These are phyloP conservation scores for Anser brachyrhynchus DNA, from an alignment of 2,113 vertebrate species.

Conservation along the genomic window DNA sequence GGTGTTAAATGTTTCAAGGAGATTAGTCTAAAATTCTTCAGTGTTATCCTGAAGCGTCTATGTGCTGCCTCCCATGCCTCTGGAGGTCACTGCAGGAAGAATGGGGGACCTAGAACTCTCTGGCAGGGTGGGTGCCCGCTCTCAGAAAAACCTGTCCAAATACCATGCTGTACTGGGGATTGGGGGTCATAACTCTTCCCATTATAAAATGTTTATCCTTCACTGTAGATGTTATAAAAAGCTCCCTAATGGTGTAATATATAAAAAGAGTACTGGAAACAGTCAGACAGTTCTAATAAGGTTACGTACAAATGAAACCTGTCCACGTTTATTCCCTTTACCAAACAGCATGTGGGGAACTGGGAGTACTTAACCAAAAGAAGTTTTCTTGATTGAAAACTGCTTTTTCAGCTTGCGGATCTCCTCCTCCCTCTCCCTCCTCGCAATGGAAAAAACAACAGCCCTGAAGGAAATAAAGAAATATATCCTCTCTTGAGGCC, in stretches of 20 bases:
- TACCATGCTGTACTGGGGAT: background rate
- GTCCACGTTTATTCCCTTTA: constrained; percentile 61
- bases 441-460: constrained; percentile 72
- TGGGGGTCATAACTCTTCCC: constrained; percentile 43
- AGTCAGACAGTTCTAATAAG: constrained; percentile 65
- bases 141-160: background rate
- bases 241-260: constrained; percentile 64
- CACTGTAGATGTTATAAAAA: constrained; percentile 52
- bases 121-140: background rate
- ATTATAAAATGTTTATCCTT: constrained; percentile 64
- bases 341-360: constrained; percentile 59
- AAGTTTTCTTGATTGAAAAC: constrained; percentile 70
- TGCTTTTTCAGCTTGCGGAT: constrained; percentile 69
- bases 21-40: background rate
- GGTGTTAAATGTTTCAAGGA: background rate
- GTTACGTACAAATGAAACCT: constrained; percentile 70
- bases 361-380: constrained; percentile 65
- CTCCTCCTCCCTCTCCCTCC: constrained; percentile 56
- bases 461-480: constrained; percentile 70
- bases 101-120: background rate
- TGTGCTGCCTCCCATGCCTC: background rate
- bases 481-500: constrained; percentile 67
- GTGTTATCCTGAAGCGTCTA: background rate
- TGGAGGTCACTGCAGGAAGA: background rate
- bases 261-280: constrained; percentile 61